phyloP scores from a whole-genome alignment of 2,797 vertebrate species.

The Pelochelys cantorii region DNA sequence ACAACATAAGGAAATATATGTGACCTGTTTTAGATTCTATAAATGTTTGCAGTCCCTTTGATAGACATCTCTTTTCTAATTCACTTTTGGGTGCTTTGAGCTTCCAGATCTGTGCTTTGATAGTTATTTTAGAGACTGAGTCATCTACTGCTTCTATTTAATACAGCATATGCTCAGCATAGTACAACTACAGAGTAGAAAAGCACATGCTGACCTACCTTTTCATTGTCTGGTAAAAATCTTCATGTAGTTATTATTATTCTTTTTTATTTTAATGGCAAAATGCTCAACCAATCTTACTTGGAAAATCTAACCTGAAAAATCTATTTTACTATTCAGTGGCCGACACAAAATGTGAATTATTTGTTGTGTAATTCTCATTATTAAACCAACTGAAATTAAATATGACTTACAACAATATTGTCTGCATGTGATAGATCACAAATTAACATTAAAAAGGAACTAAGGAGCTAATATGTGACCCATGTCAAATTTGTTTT shows the following conservation, averaged over 20 bases:
- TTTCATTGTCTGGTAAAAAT: conserved; percentile 29
- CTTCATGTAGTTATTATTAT: conserved; percentile 25
- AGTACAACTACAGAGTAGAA: conserved; percentile 43
- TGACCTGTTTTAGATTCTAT: not conserved
- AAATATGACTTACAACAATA: not conserved
- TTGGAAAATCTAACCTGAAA: conserved; percentile 36
- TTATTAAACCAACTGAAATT: conserved; percentile 40
- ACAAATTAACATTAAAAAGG: not conserved
- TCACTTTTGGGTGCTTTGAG: conserved; percentile 12
- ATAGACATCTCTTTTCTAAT: not conserved
- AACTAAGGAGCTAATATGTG: conserved; percentile 2
- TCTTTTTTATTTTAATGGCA: conserved; percentile 48
- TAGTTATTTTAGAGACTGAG: conserved; percentile 30
- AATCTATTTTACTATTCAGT: conserved; percentile 22
- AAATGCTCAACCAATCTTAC: conserved; percentile 29
- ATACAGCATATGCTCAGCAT: not conserved
- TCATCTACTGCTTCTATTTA: conserved; percentile 23
- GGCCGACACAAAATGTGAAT: not conserved
- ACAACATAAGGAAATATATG: not conserved
- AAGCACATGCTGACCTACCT: conserved; percentile 12
- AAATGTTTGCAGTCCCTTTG: not conserved
- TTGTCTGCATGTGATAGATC: not conserved
- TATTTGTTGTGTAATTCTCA: conserved; percentile 1
- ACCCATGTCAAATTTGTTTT: not conserved
- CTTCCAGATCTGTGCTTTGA: not conserved